Conservation (phyloP, 1,140 invertebrate genomes). For the Drosophila bocki region DNA sequence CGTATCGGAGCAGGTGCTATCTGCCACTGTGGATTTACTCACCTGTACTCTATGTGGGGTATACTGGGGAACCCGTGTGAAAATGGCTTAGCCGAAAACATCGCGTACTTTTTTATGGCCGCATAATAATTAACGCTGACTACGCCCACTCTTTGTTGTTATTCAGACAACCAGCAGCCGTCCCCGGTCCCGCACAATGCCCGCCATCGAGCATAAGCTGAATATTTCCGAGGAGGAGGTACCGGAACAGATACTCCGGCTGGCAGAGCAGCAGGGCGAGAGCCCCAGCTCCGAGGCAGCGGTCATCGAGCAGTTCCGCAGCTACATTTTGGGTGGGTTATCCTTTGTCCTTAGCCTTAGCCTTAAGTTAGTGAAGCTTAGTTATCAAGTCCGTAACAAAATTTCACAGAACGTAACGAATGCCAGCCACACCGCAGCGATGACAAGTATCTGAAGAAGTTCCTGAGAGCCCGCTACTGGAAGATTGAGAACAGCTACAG, state of each 20-base stretch:
- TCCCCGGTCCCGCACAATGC: constrained; percentile 53
- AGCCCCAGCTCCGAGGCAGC: constrained; percentile 85
- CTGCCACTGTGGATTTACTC: background rate
- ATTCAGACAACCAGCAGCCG: constrained; percentile 37
- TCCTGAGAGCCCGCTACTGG: constrained; percentile 93
- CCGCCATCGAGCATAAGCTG: constrained; percentile 70
- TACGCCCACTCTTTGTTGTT: constrained; percentile 7
- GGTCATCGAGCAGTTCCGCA: constrained; percentile 88
- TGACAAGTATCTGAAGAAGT: constrained; percentile 92
- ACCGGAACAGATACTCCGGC: constrained; percentile 63
- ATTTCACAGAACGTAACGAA: constrained; percentile 88
- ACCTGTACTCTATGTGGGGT: constrained; percentile 4
- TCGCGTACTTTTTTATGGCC: constrained; percentile 17
- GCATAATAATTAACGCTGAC: constrained; percentile 3
- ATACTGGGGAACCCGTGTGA: constrained; percentile 3
- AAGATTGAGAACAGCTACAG: constrained; percentile 92
- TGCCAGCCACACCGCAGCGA: constrained; percentile 91
- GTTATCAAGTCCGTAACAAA: background rate
- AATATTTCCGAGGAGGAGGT: constrained; percentile 72
- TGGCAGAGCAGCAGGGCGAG: constrained; percentile 86
- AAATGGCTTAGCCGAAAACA: constrained; percentile 11
- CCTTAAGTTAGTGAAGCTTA: no score
- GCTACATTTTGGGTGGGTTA: constrained; percentile 91
- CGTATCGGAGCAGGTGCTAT: constrained; percentile 8
- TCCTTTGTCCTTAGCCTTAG: no score